These are phyloP conservation scores for Phalloptychus januarius DNA, from an alignment of 2,797 vertebrate genomes.

Conservation along the genomic window DNA sequence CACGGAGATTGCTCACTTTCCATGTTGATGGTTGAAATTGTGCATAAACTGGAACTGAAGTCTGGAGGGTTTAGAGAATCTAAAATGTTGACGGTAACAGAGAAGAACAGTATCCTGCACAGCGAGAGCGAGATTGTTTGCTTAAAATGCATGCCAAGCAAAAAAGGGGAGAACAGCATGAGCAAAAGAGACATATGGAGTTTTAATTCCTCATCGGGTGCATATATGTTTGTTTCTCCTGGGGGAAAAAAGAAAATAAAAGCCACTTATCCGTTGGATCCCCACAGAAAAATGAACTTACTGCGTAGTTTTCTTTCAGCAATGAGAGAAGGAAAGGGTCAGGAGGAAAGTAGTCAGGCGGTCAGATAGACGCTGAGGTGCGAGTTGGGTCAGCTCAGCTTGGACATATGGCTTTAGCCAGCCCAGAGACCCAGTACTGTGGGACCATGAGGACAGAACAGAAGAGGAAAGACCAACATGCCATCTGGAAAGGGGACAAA, in stretches of 20 bases:
- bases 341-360: slow-evolving; percentile 1
- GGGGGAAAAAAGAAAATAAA: background rate
- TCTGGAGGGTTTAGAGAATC: background rate
- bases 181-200: slow-evolving; percentile 48
- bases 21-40: background rate
- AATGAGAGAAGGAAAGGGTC: background rate
- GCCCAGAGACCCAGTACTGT: slow-evolving; percentile 49
- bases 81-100: background rate
- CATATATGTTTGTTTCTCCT: slow-evolving; percentile 3
- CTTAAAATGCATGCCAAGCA: slow-evolving; percentile 35
- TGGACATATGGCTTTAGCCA: slow-evolving; percentile 62
- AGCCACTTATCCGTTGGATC: background rate
- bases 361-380: slow-evolving; percentile 41
- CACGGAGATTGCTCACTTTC: background rate
- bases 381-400: slow-evolving; percentile 48
- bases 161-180: slow-evolving; percentile 55
- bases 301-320: background rate
- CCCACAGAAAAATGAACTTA: background rate
- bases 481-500: slow-evolving; percentile 71
- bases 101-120: background rate
- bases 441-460: slow-evolving; percentile 59
- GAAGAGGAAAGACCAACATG: slow-evolving; percentile 53
- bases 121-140: background rate
- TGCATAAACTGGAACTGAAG: background rate
- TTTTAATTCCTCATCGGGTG: slow-evolving; percentile 3